Evolutionary conservation across 2,888 invertebrate species (phyloP).

Genomic region (Lamproptera curius): DNA sequence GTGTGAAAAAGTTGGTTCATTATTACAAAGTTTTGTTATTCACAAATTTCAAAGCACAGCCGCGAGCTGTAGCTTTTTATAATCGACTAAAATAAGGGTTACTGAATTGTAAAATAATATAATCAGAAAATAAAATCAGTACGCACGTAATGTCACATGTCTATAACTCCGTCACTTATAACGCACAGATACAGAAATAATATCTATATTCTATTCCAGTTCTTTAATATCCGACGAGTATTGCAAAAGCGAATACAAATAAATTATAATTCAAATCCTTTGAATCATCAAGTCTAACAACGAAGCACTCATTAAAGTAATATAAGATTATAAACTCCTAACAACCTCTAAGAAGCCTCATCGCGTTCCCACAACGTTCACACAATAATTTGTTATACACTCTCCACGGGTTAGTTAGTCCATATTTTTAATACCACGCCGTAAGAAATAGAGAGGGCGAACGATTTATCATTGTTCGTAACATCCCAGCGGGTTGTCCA

Average conservation of each 20-base stretch:
- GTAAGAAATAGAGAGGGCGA: slow-evolving; percentile 37
- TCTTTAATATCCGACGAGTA: background rate
- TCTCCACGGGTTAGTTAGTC: slow-evolving; percentile 11
- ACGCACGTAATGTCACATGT: background rate
- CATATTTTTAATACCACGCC: slow-evolving; percentile 16
- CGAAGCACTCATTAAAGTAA: background rate
- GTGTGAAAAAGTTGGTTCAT: no score
- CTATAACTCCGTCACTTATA: background rate
- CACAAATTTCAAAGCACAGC: no score
- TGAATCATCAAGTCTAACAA: background rate
- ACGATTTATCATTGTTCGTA: slow-evolving; percentile 69
- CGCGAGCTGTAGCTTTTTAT: no score
- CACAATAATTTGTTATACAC: slow-evolving; percentile 7
- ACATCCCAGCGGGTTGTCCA: slow-evolving; percentile 62
- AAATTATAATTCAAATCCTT: background rate
- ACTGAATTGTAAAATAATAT: background rate
- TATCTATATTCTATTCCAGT: background rate
- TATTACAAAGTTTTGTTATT: no score
- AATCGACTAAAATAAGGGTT: background rate
- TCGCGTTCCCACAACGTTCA: background rate
- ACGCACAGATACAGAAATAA: background rate
- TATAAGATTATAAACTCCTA: background rate
- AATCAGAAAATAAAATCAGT: background rate
- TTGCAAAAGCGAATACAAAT: background rate
- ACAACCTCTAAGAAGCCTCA: background rate